Evolutionary conservation across 1,140 invertebrate species (phyloP), one percentile per base, ranked within the genome.

Genomic region (Brachionus rotundiformis): DNA sequence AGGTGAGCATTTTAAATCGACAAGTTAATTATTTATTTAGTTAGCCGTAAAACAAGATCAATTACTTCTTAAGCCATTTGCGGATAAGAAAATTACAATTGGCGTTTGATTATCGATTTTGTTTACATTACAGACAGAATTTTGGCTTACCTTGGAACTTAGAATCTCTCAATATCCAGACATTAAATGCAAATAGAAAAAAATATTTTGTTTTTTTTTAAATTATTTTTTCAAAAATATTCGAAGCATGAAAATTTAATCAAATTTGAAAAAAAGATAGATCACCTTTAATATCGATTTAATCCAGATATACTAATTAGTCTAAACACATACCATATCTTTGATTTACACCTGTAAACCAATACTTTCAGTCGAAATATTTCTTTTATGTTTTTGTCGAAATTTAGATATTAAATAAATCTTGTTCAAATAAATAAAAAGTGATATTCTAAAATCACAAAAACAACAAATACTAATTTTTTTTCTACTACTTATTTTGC

Each of bases 331-430:
- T 54, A 54, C 47, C 47, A 54, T 54, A 63, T 63, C 25, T 29
- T 33, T 29, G 25, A 63, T 63, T 10, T 33, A 63, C 61, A 63
- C 61, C 61, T 63, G 61, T 63, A 63, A 63, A 63, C 25, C 29
- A 63, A 63, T 63, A 63, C 61, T 63, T 63, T 63, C 23, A 63
- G 29, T 29, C 29, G 61, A 63, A 33, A 33, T 63, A 29, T 63
- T 33, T 63, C 61, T 63, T 63, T 63, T 63, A 29, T 63, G 25
- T 63, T 29, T 29, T 63, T 27, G 16, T 63, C 25, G 23, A 63
- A 63, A 63, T 63, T 63, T 63, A 63, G 61, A 63, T 33, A 63
- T 63, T 63, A 63, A 63, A 63, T 63, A 63, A 63, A 63, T 63
- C 29, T 63, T 27, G 61, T 63, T 63, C 61, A 29, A 63, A 63